A percentile compares a stretch with the other conserved stretches of the same genome.
Conservation (phyloP, 1,140 invertebrate species). For the Nephotettix cincticeps region DNA sequence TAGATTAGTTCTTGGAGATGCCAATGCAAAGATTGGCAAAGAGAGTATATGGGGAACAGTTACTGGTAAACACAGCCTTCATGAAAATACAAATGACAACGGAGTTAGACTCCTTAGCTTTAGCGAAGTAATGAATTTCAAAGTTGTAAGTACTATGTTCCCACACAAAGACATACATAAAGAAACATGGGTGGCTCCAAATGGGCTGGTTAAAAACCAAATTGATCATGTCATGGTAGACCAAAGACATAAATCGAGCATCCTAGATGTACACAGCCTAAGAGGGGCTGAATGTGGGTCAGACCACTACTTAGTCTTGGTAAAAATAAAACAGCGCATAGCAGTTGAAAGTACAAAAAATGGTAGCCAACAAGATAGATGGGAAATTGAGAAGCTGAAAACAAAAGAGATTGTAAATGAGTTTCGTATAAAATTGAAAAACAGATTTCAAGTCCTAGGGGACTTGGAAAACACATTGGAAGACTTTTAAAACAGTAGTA, state of each 20-base stretch:
- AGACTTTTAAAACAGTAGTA: too few relatives aligned
- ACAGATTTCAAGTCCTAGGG: slow-evolving; percentile 16
- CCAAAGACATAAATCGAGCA: background rate
- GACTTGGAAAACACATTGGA: too few relatives aligned
- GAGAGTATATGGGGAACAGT: slow-evolving; percentile 25
- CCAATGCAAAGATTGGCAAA: slow-evolving; percentile 32
- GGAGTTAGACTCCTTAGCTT: slow-evolving; percentile 34
- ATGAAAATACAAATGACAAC: slow-evolving; percentile 37
- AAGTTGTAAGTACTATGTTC: slow-evolving; percentile 33
- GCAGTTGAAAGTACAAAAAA: slow-evolving; percentile 3
- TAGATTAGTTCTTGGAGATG: slow-evolving; percentile 33
- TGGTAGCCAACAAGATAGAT: background rate
- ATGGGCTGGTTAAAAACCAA: slow-evolving; percentile 32
- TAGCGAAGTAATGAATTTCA: slow-evolving; percentile 33
- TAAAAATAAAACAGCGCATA: slow-evolving; percentile 24
- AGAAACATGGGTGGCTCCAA: slow-evolving; percentile 32
- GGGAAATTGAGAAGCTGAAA: slow-evolving; percentile 8
- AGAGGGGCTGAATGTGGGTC: slow-evolving; percentile 34
- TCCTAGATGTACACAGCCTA: slow-evolving; percentile 25
- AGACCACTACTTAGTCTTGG: slow-evolving; percentile 31
- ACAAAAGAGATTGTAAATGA: background rate
- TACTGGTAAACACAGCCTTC: slow-evolving; percentile 43
- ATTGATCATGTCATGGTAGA: slow-evolving; percentile 36
- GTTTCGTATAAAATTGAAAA: background rate
- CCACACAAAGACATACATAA: slow-evolving; percentile 36